Evolutionary conservation across 2,113 vertebrate species (phyloP), one percentile per base, ranked within the genome.

Genomic region (Ondatra zibethicus): DNA sequence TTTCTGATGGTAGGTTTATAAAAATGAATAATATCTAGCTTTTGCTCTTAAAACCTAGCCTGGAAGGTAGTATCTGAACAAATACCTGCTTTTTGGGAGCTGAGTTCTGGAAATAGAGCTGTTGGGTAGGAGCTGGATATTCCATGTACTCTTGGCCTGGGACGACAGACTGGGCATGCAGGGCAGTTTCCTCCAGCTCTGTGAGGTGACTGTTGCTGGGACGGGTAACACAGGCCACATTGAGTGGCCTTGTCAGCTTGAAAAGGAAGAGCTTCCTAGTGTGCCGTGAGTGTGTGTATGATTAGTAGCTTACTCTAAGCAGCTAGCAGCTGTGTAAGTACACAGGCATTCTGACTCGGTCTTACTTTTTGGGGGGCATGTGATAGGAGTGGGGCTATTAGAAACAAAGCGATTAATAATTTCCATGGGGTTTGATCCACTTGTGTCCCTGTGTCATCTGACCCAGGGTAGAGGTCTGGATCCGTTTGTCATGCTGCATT

Each of bases 351-450:
- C 11, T 29, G 87, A 5, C 85, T 65, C 33, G 80, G 66, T 19
- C 19, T 42, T 16, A 72, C 12, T 21, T 89, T 65, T 58, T 10
- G 19, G 25, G 7, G 31, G 0, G 23, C n/a, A 6, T 63, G 52
- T 42, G 23, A 21, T 73, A 16, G 31, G n/a, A 33, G 23, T 19
- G 7, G 58, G 10, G 89, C 13, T 85, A 36, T 86, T 33, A 45
- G 84, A 45, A 66, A 17, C 29, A 80, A 55, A 94, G 13, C 86
- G 80, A 25, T 92, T 36, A 82, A 50, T 95, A 81, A n/a, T 87
- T 86, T 89, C 21, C 86, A 42, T 86, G 17, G 14, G 52, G 87
- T 84, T 81, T 75, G 63, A 91, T 92, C 65, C 2, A 17, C 14
- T 14, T 3, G 2, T 86, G 17, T 65, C 19, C 4, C 42, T 75